A percentile compares a stretch with the other conserved stretches of the same genome.
phyloP scores from a whole-genome alignment of 2,888 invertebrate genomes.

The Malacosoma neustria region DNA sequence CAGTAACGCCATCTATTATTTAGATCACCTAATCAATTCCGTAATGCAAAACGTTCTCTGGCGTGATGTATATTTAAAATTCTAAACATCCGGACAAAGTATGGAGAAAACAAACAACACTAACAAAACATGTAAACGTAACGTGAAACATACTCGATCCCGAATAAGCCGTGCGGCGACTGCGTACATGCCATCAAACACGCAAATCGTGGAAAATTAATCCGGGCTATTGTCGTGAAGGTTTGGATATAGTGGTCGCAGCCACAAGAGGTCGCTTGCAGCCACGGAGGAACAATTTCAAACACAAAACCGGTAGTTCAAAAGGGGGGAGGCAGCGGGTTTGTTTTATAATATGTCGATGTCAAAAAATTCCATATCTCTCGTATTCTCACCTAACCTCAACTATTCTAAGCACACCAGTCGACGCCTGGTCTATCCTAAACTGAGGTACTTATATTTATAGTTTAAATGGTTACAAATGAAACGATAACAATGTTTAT shows the following conservation, averaged over 20 bases:
- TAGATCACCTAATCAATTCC: slow-evolving; percentile 39
- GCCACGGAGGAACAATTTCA: slow-evolving; percentile 27
- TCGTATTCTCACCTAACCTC: slow-evolving; percentile 53
- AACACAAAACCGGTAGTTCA: slow-evolving; percentile 45
- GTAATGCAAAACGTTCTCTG: no score
- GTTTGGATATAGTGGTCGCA: slow-evolving; percentile 21
- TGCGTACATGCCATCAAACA: slow-evolving; percentile 44
- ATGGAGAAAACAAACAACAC: slow-evolving; percentile 60
- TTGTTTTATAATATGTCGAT: slow-evolving; percentile 57
- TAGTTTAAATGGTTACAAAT: slow-evolving; percentile 72
- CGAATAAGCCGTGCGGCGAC: slow-evolving; percentile 70
- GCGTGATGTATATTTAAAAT: no score
- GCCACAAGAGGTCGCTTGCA: background rate
- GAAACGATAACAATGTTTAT: slow-evolving; percentile 70
- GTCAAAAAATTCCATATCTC: slow-evolving; percentile 55
- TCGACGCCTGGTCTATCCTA: slow-evolving; percentile 74
- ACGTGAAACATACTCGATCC: slow-evolving; percentile 63
- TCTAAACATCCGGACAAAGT: slow-evolving; percentile 42
- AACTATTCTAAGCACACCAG: slow-evolving; percentile 62
- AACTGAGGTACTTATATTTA: slow-evolving; percentile 70
- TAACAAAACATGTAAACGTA: slow-evolving; percentile 58
- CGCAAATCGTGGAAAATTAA: slow-evolving; percentile 54
- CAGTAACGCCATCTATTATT: background rate
- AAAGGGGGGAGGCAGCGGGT: slow-evolving; percentile 53
- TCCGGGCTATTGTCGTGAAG: slow-evolving; percentile 58